Conservation (phyloP, 2,113 vertebrate species). For the Corvus moneduloides region DNA sequence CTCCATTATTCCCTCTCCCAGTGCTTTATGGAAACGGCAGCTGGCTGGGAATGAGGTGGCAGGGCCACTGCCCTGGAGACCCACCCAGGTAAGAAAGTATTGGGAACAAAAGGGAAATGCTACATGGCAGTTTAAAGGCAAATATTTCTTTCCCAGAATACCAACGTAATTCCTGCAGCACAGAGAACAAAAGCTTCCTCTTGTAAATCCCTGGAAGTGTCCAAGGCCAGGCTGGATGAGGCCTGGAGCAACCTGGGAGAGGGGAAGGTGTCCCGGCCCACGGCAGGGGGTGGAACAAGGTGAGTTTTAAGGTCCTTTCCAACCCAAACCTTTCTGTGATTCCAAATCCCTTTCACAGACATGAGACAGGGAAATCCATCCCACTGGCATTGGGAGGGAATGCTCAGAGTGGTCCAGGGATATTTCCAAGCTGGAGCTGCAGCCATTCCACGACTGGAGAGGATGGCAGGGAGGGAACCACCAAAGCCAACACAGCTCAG, state of each 20-base stretch:
- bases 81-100: background rate
- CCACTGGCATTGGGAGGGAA: background rate
- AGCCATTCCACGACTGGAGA: background rate
- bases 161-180: background rate
- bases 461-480: background rate
- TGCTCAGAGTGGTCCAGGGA: background rate
- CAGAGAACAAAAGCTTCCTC: background rate
- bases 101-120: background rate
- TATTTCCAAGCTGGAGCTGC: background rate
- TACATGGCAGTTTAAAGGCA: background rate
- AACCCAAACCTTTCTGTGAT: background rate
- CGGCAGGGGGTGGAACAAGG: rapidly evolving
- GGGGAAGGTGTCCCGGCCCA: background rate
- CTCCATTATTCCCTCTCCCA: background rate
- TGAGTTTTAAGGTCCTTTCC: background rate
- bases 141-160: background rate
- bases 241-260: background rate
- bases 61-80: background rate
- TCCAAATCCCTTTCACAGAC: background rate
- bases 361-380: background rate
- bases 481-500: background rate
- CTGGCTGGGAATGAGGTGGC: background rate
- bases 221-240: background rate
- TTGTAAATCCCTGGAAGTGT: background rate
- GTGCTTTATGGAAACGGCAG: rapidly evolving